Conservation (phyloP, 1,140 invertebrate genomes). For the Drosophila navojoa region DNA sequence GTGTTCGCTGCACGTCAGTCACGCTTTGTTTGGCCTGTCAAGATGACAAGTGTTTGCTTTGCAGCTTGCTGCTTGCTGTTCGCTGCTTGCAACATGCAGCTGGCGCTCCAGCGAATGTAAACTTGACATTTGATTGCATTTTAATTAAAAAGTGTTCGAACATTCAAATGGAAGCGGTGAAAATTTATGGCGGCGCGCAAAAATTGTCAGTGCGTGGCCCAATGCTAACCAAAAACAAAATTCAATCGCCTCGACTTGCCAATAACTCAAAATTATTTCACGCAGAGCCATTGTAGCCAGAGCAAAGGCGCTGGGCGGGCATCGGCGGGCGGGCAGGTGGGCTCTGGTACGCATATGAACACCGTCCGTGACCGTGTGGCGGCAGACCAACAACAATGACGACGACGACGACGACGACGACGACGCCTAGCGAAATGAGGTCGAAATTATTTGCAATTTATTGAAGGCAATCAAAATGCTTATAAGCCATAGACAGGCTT, state of each 20-base stretch:
- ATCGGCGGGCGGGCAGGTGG: neutral
- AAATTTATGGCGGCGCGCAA: slow-evolving; percentile 70
- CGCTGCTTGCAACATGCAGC: slow-evolving; percentile 43
- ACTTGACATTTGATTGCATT: slow-evolving; percentile 83
- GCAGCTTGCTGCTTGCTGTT: slow-evolving; percentile 22
- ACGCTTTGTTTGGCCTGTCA: slow-evolving; percentile 82
- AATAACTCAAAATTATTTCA: slow-evolving; percentile 74
- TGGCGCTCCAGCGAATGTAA: slow-evolving; percentile 68
- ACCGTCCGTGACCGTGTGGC: slow-evolving; percentile 74
- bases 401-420: slow-evolving; percentile 48
- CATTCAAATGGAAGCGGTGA: slow-evolving; percentile 42
- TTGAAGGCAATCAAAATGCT: slow-evolving; percentile 81
- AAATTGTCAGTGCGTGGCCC: slow-evolving; percentile 68
- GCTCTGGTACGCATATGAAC: slow-evolving; percentile 44
- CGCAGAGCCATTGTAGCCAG: slow-evolving; percentile 54
- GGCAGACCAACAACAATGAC: slow-evolving; percentile 43
- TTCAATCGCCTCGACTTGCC: slow-evolving; percentile 51
- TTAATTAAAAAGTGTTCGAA: slow-evolving; percentile 79
- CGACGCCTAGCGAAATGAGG: slow-evolving; percentile 74
- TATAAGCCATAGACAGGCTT: slow-evolving; percentile 71
- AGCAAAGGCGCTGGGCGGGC: slow-evolving; percentile 35
- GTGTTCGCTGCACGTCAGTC: slow-evolving; percentile 61
- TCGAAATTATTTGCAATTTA: slow-evolving; percentile 83
- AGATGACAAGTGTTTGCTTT: slow-evolving; percentile 82
- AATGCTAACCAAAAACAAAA: slow-evolving; percentile 35